Conservation (phyloP, 2,797 vertebrate species). For the Peromyscus aztecus region DNA sequence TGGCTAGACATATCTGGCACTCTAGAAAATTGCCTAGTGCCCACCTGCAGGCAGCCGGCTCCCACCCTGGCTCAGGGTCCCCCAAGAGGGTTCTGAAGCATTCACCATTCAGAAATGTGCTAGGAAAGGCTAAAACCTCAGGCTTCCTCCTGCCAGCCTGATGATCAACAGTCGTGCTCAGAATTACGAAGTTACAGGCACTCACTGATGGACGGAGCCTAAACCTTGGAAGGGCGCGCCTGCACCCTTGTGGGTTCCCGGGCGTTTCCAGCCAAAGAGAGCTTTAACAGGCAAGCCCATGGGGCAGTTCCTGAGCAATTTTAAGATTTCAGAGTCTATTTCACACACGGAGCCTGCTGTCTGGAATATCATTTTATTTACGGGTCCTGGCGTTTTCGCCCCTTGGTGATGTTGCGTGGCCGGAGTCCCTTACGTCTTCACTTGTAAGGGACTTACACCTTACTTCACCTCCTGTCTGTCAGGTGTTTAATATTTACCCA, state of each 20-base stretch:
- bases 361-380: background rate
- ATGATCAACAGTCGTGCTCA: background rate
- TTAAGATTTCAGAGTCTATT: background rate
- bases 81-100: too few relatives aligned
- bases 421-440: background rate
- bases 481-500: background rate
- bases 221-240: background rate
- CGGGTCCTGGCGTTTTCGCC: background rate
- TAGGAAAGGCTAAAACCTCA: background rate
- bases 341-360: background rate
- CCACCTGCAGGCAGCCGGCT: background rate
- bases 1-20: background rate
- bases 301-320: background rate
- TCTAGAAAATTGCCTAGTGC: background rate
- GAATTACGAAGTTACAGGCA: background rate
- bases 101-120: too few relatives aligned
- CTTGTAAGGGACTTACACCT: background rate
- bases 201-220: background rate
- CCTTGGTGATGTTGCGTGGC: background rate
- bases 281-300: background rate
- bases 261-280: background rate
- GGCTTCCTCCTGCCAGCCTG: background rate
- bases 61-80: background rate
- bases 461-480: background rate
- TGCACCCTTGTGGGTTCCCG: background rate